Percentiles rank a stretch among this genome's conserved stretches.
These are phyloP conservation scores for Pseudonaja textilis DNA, from an alignment of 2,113 vertebrate species.

Conservation along the genomic window DNA sequence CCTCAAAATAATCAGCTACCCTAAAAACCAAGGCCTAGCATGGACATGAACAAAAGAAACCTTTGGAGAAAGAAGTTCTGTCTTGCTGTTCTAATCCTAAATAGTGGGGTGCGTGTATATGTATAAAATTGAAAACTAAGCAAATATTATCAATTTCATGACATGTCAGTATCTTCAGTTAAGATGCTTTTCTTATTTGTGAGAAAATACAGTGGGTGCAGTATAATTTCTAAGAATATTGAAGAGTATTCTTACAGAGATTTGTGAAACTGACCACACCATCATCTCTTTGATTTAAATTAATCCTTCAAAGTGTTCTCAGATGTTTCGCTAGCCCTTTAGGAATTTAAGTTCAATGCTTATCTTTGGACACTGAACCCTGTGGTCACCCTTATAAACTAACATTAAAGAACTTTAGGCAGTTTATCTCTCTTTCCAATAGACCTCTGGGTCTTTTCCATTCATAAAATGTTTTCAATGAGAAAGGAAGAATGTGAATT, in stretches of 20 bases:
- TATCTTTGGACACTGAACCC: too few species aligned
- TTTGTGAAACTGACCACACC: background rate
- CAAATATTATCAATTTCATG: background rate
- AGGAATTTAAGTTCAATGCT: background rate
- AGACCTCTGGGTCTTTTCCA: slow-evolving; percentile 9
- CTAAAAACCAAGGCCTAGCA: background rate
- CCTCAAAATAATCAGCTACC: slow-evolving; percentile 18
- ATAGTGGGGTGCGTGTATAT: background rate
- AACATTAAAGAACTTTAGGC: background rate
- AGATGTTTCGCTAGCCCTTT: background rate
- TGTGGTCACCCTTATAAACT: background rate
- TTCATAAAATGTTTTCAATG: slow-evolving; percentile 13
- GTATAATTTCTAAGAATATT: background rate
- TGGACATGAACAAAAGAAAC: background rate
- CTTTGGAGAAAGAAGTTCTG: background rate
- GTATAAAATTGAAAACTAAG: background rate
- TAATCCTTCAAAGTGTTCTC: background rate
- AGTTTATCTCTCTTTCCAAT: background rate
- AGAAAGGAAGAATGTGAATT: slow-evolving; percentile 24
- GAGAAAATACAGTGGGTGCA: background rate
- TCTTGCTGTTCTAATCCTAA: background rate
- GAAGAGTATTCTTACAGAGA: background rate
- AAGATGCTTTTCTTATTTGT: background rate
- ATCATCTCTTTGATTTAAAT: background rate
- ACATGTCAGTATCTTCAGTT: background rate